phyloP scores from a whole-genome alignment of 2,797 vertebrate genomes.

The Sus cebifrons region DNA sequence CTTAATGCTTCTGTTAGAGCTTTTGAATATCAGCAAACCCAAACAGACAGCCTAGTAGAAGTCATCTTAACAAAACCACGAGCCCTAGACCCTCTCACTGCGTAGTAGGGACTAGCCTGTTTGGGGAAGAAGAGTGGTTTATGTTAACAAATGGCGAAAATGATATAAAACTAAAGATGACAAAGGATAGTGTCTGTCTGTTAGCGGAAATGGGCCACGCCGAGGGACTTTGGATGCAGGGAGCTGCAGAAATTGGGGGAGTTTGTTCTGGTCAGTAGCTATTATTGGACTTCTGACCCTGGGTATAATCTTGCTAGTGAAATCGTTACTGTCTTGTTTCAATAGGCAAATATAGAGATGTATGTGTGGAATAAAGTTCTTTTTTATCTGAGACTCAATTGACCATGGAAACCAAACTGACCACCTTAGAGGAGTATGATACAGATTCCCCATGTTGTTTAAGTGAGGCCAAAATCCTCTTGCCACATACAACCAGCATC shows the following conservation, averaged over 20 bases:
- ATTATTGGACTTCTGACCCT: neutral
- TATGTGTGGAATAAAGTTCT: neutral
- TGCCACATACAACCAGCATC: neutral
- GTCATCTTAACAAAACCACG: neutral
- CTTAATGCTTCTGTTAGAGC: neutral
- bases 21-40: neutral
- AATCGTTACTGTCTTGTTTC: neutral
- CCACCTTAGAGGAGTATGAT: neutral
- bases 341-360: neutral
- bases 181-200: neutral
- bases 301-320: neutral
- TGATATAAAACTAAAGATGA: neutral
- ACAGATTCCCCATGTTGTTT: neutral
- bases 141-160: neutral
- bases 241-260: neutral
- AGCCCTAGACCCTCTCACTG: neutral
- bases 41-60: neutral
- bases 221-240: neutral
- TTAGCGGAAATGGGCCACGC: neutral
- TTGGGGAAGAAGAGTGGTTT: neutral
- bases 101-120: neutral
- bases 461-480: neutral
- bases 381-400: neutral
- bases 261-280: neutral
- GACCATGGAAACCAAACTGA: neutral